Conservation (phyloP, 2,888 invertebrate species). For the Lasioglossum morio region DNA sequence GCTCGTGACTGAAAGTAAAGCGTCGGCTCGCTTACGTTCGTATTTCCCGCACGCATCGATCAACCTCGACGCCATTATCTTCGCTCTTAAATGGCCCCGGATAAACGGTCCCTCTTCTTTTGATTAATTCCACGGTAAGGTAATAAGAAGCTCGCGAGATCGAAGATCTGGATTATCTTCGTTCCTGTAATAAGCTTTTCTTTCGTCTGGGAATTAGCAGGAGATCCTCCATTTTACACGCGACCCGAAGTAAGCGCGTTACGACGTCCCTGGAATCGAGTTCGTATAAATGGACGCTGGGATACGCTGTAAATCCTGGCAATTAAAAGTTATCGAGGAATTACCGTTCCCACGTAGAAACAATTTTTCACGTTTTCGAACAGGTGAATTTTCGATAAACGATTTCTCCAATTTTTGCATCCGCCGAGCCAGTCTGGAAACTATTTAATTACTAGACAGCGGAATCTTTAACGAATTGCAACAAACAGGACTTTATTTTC, state of each 20-base stretch:
- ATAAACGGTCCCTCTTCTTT: slow-evolving; percentile 3
- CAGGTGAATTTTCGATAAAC: not conserved
- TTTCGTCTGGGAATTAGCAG: not conserved
- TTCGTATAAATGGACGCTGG: slow-evolving; percentile 15
- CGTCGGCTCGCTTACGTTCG: not conserved
- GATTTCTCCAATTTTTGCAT: not conserved
- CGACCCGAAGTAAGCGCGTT: not conserved
- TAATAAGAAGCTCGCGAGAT: slow-evolving; percentile 17
- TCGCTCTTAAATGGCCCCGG: not conserved
- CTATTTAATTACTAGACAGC: too few relatives aligned
- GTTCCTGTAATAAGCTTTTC: slow-evolving; percentile 2
- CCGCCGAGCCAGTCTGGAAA: not conserved
- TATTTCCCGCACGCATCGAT: not conserved
- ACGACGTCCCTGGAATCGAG: not conserved
- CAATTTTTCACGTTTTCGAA: not conserved
- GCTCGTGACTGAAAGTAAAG: not conserved
- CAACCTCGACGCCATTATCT: not conserved
- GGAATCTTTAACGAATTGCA: too few relatives aligned
- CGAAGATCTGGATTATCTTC: slow-evolving; percentile 17
- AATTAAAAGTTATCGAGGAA: slow-evolving; percentile 22
- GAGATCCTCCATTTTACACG: not conserved
- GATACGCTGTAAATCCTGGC: slow-evolving; percentile 9
- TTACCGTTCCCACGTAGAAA: not conserved
- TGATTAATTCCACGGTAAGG: not conserved
- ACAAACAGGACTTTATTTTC: too few relatives aligned